These are phyloP conservation scores for Drosophila parthenogenetica DNA, from an alignment of 2,888 invertebrate genomes.

Conservation along the genomic window DNA sequence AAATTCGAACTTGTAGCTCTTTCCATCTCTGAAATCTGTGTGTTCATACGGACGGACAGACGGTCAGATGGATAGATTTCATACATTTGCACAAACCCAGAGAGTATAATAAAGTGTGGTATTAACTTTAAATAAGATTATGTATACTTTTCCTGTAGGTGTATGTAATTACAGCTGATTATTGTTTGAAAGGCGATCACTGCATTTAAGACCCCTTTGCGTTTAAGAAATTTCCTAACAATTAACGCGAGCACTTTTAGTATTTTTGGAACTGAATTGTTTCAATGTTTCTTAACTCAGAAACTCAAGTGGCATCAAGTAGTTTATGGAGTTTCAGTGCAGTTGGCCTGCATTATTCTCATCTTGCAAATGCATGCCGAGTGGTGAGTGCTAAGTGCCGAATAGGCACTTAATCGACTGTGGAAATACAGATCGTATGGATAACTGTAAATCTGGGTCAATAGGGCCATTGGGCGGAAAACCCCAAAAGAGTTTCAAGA, in stretches of 20 bases:
- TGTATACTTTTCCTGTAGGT: too few species aligned
- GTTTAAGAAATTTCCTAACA: slow-evolving; percentile 37
- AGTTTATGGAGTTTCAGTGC: slow-evolving; percentile 49
- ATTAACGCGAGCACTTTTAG: slow-evolving; percentile 21
- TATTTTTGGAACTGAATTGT: slow-evolving; percentile 14
- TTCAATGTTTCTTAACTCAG: slow-evolving; percentile 34
- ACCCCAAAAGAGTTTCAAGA: slow-evolving; percentile 23
- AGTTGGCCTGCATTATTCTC: slow-evolving; percentile 40
- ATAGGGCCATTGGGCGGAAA: slow-evolving; percentile 44
- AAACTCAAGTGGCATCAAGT: slow-evolving; percentile 48
- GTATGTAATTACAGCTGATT: neutral
- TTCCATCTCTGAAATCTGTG: too few species aligned
- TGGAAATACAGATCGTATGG: slow-evolving; percentile 53
- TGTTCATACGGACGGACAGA: too few species aligned
- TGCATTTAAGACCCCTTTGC: slow-evolving; percentile 13
- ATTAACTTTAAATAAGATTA: too few species aligned
- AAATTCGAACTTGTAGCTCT: too few species aligned
- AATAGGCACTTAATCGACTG: slow-evolving; percentile 70
- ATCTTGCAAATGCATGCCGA: slow-evolving; percentile 19
- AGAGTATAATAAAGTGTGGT: too few species aligned
- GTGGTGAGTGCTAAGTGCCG: slow-evolving; percentile 50
- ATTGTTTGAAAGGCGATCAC: slow-evolving; percentile 19
- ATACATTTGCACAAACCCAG: too few species aligned
- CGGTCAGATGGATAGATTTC: too few species aligned
- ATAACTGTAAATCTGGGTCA: slow-evolving; percentile 55